These are phyloP conservation scores for Phenacoccus solenopsis DNA, from an alignment of 1,140 invertebrate genomes.

Conservation along the genomic window DNA sequence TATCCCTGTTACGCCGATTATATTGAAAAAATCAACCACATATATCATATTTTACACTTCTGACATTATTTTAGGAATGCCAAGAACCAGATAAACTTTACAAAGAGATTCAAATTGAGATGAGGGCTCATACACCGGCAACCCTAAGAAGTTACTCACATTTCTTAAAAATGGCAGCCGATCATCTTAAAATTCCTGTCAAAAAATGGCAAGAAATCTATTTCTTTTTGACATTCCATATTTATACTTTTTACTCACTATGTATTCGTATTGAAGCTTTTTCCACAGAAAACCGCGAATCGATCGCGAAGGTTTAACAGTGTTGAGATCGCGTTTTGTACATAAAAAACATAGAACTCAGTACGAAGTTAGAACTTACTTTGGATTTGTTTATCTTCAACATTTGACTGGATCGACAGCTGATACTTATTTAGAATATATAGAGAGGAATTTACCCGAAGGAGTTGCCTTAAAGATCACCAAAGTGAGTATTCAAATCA, in stretches of 20 bases:
- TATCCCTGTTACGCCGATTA: no score
- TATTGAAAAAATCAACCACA: no score
- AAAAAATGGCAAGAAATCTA: constrained; percentile 49
- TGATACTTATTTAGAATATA: constrained; percentile 91
- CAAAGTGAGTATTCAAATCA: constrained; percentile 52
- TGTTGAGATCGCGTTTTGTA: constrained; percentile 79
- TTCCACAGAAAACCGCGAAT: constrained; percentile 55
- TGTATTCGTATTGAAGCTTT: constrained; percentile 27
- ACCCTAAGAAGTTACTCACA: constrained; percentile 77
- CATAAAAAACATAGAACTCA: constrained; percentile 91
- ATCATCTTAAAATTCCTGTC: constrained; percentile 61
- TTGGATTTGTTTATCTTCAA: constrained; percentile 65
- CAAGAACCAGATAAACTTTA: constrained; percentile 58
- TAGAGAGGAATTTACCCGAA: constrained; percentile 93
- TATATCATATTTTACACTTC: no score
- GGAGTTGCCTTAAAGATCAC: constrained; percentile 91
- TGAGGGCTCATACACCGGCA: constrained; percentile 69
- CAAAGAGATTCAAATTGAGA: constrained; percentile 72
- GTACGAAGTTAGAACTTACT: constrained; percentile 92
- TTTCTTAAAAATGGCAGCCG: constrained; percentile 66
- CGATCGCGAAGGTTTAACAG: constrained; percentile 47
- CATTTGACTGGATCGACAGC: constrained; percentile 87
- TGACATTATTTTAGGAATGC: neutral
- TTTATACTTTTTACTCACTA: neutral
- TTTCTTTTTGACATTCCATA: neutral